Evolutionary conservation across 2,797 vertebrate genomes (phyloP).

Genomic region (Uromys caudimaculatus): DNA sequence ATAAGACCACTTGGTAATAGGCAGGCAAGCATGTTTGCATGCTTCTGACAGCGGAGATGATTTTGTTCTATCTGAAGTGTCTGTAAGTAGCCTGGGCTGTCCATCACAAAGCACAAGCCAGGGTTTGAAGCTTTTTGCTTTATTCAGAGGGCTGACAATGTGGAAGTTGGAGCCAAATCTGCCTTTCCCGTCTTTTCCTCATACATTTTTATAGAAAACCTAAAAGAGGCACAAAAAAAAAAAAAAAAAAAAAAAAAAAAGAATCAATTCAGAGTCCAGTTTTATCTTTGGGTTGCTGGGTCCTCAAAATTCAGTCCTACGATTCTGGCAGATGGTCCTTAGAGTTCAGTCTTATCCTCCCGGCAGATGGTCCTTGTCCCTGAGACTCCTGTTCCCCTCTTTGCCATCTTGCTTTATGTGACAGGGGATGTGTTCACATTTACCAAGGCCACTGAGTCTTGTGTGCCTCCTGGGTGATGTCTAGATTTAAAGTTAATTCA

Average conservation of each 20-base stretch:
- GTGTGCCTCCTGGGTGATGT: not conserved
- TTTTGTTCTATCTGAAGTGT: not conserved
- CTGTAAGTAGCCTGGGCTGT: not conserved
- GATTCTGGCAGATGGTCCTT: not conserved
- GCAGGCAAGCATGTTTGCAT: not conserved
- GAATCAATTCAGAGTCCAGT: not conserved
- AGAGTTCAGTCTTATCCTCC: not conserved
- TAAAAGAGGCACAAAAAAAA: not conserved
- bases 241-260: too few relatives aligned
- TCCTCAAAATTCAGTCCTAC: not conserved
- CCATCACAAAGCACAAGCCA: not conserved
- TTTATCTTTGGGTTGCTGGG: not conserved
- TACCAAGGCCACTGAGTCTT: not conserved
- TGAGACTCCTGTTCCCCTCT: not conserved
- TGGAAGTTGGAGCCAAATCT: not conserved
- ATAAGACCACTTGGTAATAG: not conserved
- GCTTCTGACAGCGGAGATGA: not conserved
- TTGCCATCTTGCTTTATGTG: not conserved
- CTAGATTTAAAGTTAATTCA: not conserved
- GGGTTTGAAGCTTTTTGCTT: not conserved
- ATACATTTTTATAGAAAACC: not conserved
- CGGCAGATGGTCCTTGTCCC: too few relatives aligned
- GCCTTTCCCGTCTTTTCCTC: not conserved
- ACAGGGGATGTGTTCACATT: not conserved
- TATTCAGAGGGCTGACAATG: not conserved